These are phyloP conservation scores for Pseudomyrmex cubaensis DNA, from an alignment of 1,140 invertebrate species.

Conservation along the genomic window DNA sequence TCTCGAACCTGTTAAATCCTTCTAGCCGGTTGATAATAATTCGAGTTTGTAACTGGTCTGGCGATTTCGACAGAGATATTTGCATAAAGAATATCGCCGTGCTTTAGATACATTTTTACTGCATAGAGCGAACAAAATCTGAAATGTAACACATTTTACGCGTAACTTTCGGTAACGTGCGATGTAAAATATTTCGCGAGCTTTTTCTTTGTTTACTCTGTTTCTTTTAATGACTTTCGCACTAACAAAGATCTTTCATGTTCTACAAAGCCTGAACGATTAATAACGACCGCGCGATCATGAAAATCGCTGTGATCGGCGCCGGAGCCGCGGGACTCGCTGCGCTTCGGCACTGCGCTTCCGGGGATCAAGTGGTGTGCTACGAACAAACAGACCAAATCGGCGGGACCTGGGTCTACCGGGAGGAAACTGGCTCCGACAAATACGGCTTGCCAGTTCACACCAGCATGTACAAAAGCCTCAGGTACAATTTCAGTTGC, in stretches of 20 bases:
- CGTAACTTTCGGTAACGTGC: no score
- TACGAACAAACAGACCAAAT: slow-evolving; percentile 88
- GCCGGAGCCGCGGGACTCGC: slow-evolving; percentile 89
- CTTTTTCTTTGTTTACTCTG: no score
- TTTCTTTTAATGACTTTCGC: background rate
- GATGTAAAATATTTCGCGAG: no score
- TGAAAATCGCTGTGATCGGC: slow-evolving; percentile 88
- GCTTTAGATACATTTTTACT: no score
- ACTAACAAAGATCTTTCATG: slow-evolving; percentile 16
- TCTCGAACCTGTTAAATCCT: slow-evolving; percentile 31
- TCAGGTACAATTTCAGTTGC: slow-evolving; percentile 87
- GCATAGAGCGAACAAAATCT: no score
- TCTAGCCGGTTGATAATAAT: slow-evolving; percentile 16
- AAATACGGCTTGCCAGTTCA: slow-evolving; percentile 92
- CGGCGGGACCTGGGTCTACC: slow-evolving; percentile 97
- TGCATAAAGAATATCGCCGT: slow-evolving; percentile 1
- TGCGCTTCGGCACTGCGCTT: slow-evolving; percentile 87
- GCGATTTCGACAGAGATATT: background rate
- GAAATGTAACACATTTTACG: no score
- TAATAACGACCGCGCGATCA: slow-evolving; percentile 66
- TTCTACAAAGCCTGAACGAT: slow-evolving; percentile 1
- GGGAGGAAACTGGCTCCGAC: slow-evolving; percentile 89
- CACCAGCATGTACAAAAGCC: slow-evolving; percentile 94
- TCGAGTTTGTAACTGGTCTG: background rate
- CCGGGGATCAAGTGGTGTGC: slow-evolving; percentile 75